These are phyloP conservation scores for Ptilonorhynchus violaceus DNA, from an alignment of 2,113 vertebrate genomes.

Conservation along the genomic window DNA sequence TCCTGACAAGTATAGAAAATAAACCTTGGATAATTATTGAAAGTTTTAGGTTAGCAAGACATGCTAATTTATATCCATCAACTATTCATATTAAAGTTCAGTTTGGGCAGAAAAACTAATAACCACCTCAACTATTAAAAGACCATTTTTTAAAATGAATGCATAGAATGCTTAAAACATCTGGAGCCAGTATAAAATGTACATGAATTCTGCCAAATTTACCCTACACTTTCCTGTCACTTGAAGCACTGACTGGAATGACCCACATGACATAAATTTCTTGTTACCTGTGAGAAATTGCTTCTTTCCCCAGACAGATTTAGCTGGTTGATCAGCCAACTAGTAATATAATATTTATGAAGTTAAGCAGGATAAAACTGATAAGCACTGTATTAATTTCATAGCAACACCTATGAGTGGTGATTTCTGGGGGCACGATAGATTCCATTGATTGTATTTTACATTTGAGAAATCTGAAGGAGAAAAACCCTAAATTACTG, in stretches of 20 bases:
- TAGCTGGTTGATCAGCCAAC: neutral
- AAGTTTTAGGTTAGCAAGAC: neutral
- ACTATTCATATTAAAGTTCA: neutral
- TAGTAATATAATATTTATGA: neutral
- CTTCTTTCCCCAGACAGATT: neutral
- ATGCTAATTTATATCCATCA: neutral
- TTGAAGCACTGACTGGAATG: neutral
- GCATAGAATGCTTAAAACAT: neutral
- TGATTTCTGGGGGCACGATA: neutral
- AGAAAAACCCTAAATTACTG: neutral
- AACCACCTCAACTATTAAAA: neutral
- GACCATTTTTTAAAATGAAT: neutral
- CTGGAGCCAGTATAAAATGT: neutral
- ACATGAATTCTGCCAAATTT: slow-evolving; percentile 20
- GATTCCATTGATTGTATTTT: neutral
- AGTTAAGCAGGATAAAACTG: neutral
- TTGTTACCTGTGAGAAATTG: slow-evolving; percentile 8
- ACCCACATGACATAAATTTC: neutral
- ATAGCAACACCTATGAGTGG: neutral
- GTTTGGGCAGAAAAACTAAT: neutral
- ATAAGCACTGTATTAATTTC: neutral
- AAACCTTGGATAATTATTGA: neutral
- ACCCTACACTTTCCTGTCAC: neutral
- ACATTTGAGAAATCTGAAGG: neutral
- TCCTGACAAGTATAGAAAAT: neutral